A percentile compares a stretch with the other conserved stretches of the same genome.
These are phyloP conservation scores for Arctopsyche grandis DNA, from an alignment of 1,140 invertebrate genomes.

Conservation along the genomic window DNA sequence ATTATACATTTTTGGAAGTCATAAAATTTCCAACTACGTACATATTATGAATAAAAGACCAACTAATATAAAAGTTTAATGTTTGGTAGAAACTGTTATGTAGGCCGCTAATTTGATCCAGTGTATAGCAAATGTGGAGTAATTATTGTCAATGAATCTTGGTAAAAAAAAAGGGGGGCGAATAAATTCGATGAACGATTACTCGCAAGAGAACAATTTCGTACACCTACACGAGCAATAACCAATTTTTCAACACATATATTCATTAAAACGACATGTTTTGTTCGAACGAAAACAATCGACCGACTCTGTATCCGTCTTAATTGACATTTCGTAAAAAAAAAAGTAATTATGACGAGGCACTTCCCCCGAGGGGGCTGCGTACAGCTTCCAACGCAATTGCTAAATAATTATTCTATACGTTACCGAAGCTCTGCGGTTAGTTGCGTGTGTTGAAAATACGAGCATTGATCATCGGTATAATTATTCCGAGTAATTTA, in stretches of 20 bases:
- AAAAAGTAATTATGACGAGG: no score
- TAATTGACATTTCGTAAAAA: no score
- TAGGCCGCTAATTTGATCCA: slow-evolving; percentile 5
- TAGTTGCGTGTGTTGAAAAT: background rate
- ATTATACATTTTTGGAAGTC: no score
- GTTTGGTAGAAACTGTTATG: background rate
- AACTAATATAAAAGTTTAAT: no score
- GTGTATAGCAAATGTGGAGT: background rate
- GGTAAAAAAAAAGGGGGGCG: slow-evolving; percentile 33
- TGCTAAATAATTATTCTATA: background rate
- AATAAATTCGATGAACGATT: slow-evolving; percentile 28
- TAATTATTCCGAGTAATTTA: slow-evolving; percentile 23
- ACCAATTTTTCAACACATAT: slow-evolving; percentile 15
- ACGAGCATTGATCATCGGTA: background rate
- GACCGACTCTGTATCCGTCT: no score
- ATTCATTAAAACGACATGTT: slow-evolving; percentile 23
- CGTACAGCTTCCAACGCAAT: no score
- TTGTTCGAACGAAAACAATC: slow-evolving; percentile 19
- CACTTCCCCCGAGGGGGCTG: no score
- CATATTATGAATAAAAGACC: no score
- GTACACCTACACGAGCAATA: slow-evolving; percentile 10
- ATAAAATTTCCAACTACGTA: no score
- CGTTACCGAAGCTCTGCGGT: background rate
- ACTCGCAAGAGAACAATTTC: slow-evolving; percentile 11
- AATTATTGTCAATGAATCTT: slow-evolving; percentile 35